phyloP scores from a whole-genome alignment of 2,888 invertebrate species.

The Tenthredo amoena region DNA sequence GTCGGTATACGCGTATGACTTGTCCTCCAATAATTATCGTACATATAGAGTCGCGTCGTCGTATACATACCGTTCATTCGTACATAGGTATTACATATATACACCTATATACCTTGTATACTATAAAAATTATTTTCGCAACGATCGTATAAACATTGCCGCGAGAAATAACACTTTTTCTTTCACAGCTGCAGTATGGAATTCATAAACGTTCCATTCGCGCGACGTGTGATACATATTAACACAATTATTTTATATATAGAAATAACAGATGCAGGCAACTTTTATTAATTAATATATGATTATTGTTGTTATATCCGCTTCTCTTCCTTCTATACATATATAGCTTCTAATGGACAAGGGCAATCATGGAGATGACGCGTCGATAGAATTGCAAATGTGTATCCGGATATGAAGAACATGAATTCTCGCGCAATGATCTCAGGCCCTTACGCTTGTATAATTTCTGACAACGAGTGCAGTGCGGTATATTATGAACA shows the following conservation, averaged over 20 bases:
- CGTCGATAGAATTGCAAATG: constrained; percentile 1
- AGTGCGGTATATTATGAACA: not conserved
- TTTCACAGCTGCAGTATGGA: not conserved
- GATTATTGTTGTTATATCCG: constrained; percentile 9
- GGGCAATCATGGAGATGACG: not conserved
- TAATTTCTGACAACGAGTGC: not conserved
- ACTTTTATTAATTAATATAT: not conserved
- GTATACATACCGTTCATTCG: not conserved
- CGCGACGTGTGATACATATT: not conserved
- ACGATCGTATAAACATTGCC: not conserved
- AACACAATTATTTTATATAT: not conserved
- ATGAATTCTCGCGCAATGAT: not conserved
- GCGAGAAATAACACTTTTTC: not conserved
- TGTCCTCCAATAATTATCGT: constrained; percentile 31
- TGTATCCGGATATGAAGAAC: not conserved
- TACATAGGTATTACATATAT: not conserved
- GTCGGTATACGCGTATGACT: not conserved
- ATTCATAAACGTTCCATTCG: not conserved
- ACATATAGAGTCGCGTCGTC: not conserved
- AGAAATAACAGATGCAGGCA: not conserved
- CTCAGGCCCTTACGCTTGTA: not conserved
- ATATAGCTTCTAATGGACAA: not conserved
- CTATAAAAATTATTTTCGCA: constrained; percentile 16
- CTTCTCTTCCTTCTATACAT: not conserved
- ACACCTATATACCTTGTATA: not conserved